Conservation (phyloP, 2,888 invertebrate genomes). For the Eilema caniola region DNA sequence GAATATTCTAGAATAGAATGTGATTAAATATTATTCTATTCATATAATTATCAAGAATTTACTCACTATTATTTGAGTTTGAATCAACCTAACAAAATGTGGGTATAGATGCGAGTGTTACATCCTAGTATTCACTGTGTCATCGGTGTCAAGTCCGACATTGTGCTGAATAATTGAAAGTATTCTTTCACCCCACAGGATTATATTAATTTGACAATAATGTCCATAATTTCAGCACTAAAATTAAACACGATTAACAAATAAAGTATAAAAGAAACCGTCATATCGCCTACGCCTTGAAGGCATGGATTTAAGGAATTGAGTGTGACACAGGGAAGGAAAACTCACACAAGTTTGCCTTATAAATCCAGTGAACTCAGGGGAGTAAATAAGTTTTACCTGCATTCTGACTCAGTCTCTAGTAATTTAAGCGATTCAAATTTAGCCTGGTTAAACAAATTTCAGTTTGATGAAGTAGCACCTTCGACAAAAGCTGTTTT, state of each 20-base stretch:
- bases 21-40: too few relatives aligned
- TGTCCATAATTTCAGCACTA: not conserved
- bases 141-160: too few relatives aligned
- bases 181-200: too few relatives aligned
- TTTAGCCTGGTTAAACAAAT: conserved; percentile 17
- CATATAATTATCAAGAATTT: too few relatives aligned
- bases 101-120: too few relatives aligned
- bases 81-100: too few relatives aligned
- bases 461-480: not conserved
- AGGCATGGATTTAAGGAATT: conserved; percentile 60
- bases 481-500: not conserved
- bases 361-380: conserved; percentile 71
- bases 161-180: too few relatives aligned
- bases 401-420: conserved; percentile 58
- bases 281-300: conserved; percentile 39
- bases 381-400: conserved; percentile 63
- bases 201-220: too few relatives aligned
- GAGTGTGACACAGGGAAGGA: conserved; percentile 79
- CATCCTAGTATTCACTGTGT: too few relatives aligned
- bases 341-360: conserved; percentile 68
- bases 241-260: not conserved
- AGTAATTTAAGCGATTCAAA: conserved; percentile 52
- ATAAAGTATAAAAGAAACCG: not conserved
- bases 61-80: too few relatives aligned
- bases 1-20: too few relatives aligned